phyloP scores from a whole-genome alignment of 2,888 invertebrate genomes.

The Deroplatys truncata region DNA sequence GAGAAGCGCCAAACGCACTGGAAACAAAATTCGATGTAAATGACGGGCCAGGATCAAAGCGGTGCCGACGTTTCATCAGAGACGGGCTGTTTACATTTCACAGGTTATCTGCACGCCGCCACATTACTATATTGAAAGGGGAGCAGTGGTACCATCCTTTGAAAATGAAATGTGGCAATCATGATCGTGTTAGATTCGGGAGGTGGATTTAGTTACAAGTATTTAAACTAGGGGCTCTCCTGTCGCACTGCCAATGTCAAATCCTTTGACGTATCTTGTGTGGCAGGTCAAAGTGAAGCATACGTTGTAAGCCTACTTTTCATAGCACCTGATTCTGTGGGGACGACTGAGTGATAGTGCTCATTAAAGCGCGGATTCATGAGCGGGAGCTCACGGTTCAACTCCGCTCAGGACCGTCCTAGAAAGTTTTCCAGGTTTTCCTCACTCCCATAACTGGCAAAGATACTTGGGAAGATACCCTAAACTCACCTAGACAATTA shows the following conservation, averaged over 20 bases:
- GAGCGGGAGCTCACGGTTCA: no score
- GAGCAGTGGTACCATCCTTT: not conserved
- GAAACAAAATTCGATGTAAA: not conserved
- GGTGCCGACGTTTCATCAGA: not conserved
- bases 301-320: not conserved
- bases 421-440: no score
- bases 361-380: no score
- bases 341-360: no score
- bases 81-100: not conserved
- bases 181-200: not conserved
- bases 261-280: not conserved
- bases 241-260: not conserved
- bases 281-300: not conserved
- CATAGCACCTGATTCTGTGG: no score
- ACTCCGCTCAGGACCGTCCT: no score
- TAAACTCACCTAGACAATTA: no score
- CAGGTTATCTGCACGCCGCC: not conserved
- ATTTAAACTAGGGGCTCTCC: not conserved
- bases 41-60: not conserved
- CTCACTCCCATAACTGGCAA: no score
- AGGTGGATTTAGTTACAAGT: not conserved
- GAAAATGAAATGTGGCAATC: slow-evolving; percentile 5
- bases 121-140: slow-evolving; percentile 1
- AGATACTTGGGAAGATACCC: no score
- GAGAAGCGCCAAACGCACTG: not conserved